A percentile compares a stretch with the other conserved stretches of the same genome.
Evolutionary conservation across 2,797 vertebrate species (phyloP).

Genomic region (Phylloscopus collybita): DNA sequence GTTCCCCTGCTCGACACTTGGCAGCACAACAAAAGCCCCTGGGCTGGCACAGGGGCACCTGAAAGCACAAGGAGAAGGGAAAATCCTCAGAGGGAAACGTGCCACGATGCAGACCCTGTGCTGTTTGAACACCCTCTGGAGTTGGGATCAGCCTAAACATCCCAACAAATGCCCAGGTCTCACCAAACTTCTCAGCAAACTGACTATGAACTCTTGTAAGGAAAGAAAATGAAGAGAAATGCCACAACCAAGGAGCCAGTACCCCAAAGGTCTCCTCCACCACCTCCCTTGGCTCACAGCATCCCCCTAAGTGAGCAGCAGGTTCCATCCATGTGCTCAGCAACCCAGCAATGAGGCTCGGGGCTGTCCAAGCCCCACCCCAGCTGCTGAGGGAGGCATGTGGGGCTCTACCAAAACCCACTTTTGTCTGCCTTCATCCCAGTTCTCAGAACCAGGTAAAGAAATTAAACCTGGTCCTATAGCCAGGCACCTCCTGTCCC

Average conservation of each 20-base stretch:
- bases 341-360: fast-evolving
- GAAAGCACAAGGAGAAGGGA: not conserved
- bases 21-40: not conserved
- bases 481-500: not conserved
- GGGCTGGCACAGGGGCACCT: not conserved
- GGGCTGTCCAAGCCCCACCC: fast-evolving
- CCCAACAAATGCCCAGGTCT: fast-evolving
- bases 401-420: not conserved
- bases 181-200: not conserved
- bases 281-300: fast-evolving
- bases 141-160: fast-evolving
- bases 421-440: fast-evolving
- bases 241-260: fast-evolving
- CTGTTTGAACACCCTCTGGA: fast-evolving
- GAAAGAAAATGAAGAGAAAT: not conserved
- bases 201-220: fast-evolving
- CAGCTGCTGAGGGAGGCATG: fast-evolving
- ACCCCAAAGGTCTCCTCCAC: not conserved
- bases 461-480: not conserved
- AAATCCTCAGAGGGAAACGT: fast-evolving
- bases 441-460: not conserved
- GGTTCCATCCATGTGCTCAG: fast-evolving
- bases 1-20: slow-evolving; percentile 7
- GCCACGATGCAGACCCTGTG: fast-evolving
- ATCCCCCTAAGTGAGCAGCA: not conserved